Evolutionary conservation across 2,888 invertebrate genomes (phyloP).

Genomic region (Acrobeloides nanus): DNA sequence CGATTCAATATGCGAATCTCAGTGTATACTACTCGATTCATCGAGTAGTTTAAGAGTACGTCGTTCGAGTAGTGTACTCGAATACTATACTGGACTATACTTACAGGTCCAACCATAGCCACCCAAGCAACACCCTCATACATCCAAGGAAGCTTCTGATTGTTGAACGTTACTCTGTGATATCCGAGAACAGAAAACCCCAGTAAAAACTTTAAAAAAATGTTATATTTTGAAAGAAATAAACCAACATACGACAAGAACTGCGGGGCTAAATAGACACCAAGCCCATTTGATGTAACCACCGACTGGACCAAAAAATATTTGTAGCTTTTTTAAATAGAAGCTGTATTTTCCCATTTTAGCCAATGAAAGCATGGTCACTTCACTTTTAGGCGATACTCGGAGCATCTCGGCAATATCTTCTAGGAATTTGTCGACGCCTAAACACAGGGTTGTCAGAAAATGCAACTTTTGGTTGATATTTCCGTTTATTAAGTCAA

Average conservation of each 20-base stretch:
- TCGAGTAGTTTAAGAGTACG: slow-evolving; percentile 1
- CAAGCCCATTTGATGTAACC: slow-evolving; percentile 46
- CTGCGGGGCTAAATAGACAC: slow-evolving; percentile 37
- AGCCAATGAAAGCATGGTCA: slow-evolving; percentile 7
- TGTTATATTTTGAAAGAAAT: not conserved
- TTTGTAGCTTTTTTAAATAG: slow-evolving; percentile 9
- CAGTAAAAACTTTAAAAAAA: slow-evolving; percentile 21
- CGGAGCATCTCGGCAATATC: slow-evolving; percentile 39
- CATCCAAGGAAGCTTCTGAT: slow-evolving; percentile 21
- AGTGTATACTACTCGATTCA: too few relatives aligned
- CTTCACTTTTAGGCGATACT: slow-evolving; percentile 11
- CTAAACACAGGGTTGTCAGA: too few relatives aligned
- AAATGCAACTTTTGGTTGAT: too few relatives aligned
- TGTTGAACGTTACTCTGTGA: slow-evolving; percentile 30
- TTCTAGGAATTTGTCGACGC: slow-evolving; percentile 41
- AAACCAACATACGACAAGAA: slow-evolving; percentile 28
- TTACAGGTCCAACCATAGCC: slow-evolving; percentile 39
- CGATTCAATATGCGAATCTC: too few relatives aligned
- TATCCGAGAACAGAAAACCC: slow-evolving; percentile 30
- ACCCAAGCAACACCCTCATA: slow-evolving; percentile 48
- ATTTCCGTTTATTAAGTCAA: too few relatives aligned
- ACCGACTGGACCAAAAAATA: slow-evolving; percentile 43
- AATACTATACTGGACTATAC: slow-evolving; percentile 24
- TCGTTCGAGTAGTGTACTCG: not conserved
- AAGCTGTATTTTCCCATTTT: not conserved